These are phyloP conservation scores for Neodon shergylaensis DNA, from an alignment of 2,113 vertebrate species.

Conservation along the genomic window DNA sequence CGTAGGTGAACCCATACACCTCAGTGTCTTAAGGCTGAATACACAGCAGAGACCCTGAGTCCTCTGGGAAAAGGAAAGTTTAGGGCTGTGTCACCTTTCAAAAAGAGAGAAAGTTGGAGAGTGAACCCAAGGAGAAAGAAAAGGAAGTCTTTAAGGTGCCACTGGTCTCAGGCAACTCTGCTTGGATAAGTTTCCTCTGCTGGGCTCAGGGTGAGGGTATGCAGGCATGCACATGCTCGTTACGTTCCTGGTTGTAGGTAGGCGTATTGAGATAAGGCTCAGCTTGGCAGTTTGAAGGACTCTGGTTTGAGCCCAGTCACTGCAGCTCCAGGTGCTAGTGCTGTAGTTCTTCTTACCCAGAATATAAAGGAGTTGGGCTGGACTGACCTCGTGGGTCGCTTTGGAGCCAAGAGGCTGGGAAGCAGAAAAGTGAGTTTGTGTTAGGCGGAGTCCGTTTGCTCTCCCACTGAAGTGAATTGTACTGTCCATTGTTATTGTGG, in stretches of 20 bases:
- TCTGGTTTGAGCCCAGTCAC: neutral
- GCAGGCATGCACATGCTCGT: neutral
- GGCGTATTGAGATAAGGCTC: neutral
- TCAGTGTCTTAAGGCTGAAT: too few species aligned
- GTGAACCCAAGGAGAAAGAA: neutral
- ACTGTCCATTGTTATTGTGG: neutral
- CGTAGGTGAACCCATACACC: neutral
- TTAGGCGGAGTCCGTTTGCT: neutral
- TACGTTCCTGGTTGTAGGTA: neutral
- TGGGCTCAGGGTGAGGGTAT: neutral
- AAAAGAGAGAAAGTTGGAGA: neutral
- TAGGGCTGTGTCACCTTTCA: neutral
- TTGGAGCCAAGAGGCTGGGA: neutral
- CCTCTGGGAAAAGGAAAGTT: neutral
- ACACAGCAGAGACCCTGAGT: neutral
- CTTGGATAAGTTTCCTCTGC: neutral
- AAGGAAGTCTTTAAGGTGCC: rapidly evolving
- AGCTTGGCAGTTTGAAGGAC: neutral
- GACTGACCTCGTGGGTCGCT: neutral
- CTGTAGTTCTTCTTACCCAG: neutral
- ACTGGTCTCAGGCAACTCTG: neutral
- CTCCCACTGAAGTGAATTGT: too few species aligned
- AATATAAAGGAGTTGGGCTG: neutral
- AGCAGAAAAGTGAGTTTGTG: neutral
- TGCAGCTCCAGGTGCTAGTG: neutral